These are phyloP conservation scores for Caenorhabditis remanei DNA, from an alignment of 1,140 invertebrate species.

Conservation along the genomic window DNA sequence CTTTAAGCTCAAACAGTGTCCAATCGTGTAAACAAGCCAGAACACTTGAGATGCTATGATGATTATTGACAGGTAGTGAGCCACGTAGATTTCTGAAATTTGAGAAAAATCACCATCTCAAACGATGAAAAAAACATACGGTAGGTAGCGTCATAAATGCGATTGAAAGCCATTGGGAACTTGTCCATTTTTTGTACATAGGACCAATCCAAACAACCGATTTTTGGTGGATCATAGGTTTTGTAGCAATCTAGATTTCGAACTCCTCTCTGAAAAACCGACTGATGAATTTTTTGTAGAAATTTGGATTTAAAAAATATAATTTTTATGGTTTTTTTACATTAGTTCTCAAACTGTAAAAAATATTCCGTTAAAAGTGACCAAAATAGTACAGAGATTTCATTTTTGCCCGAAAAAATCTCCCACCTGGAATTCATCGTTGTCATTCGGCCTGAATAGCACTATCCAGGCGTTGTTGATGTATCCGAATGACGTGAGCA, in stretches of 20 bases:
- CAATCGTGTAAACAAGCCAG: constrained; percentile 22
- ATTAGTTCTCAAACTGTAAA: too few relatives aligned
- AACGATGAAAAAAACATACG: too few relatives aligned
- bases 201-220: not conserved
- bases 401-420: not conserved
- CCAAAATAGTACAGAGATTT: not conserved
- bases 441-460: not conserved
- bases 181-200: not conserved
- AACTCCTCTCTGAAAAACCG: constrained; percentile 19
- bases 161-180: not conserved
- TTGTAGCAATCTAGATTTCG: constrained; percentile 3
- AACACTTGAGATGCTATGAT: not conserved
- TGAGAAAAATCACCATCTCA: not conserved
- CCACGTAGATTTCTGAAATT: not conserved
- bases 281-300: too few relatives aligned
- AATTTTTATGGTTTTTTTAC: too few relatives aligned
- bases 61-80: not conserved
- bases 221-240: not conserved
- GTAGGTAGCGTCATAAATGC: not conserved
- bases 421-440: constrained; percentile 7
- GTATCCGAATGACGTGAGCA: not conserved
- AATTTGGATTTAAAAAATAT: not conserved
- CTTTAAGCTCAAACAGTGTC: not conserved
- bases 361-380: too few relatives aligned
- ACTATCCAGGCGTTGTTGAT: constrained; percentile 12